Conservation (phyloP, 2,888 invertebrate species). For the Bruchidius siliquastri region DNA sequence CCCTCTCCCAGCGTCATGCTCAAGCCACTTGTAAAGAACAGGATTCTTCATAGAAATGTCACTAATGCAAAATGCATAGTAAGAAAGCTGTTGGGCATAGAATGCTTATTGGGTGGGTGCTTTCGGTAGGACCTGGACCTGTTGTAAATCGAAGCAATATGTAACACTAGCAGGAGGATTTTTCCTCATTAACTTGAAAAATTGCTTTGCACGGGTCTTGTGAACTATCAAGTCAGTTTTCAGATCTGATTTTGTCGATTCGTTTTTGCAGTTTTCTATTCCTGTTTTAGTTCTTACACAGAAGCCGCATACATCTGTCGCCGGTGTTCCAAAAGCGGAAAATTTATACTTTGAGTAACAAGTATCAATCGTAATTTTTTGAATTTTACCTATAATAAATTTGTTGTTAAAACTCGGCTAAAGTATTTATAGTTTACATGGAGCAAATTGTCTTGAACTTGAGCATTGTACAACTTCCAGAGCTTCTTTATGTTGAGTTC, state of each 20-base stretch:
- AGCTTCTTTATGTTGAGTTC: background rate
- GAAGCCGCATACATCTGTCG: background rate
- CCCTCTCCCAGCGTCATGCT: slow-evolving; percentile 4
- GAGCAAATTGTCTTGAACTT: background rate
- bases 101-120: slow-evolving; percentile 23
- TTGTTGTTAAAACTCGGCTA: background rate
- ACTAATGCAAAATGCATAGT: slow-evolving; percentile 19
- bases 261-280: background rate
- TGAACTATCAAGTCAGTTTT: slow-evolving; percentile 14
- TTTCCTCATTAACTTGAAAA: slow-evolving; percentile 15
- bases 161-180: slow-evolving; percentile 12
- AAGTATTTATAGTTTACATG: background rate
- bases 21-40: slow-evolving; percentile 18
- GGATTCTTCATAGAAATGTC: slow-evolving; percentile 12
- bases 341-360: too few species aligned
- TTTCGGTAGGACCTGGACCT: slow-evolving; percentile 23
- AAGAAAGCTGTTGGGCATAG: slow-evolving; percentile 19
- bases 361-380: too few species aligned
- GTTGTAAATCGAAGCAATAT: slow-evolving; percentile 24
- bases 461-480: background rate
- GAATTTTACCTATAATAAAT: background rate
- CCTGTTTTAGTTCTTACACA: background rate
- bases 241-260: slow-evolving; percentile 8
- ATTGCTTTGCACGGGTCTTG: slow-evolving; percentile 16
- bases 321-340: background rate